Percentiles rank a stretch among this genome's conserved stretches.
These are phyloP conservation scores for Yasuhikotakia modesta DNA, from an alignment of 2,797 vertebrate species.

Conservation along the genomic window DNA sequence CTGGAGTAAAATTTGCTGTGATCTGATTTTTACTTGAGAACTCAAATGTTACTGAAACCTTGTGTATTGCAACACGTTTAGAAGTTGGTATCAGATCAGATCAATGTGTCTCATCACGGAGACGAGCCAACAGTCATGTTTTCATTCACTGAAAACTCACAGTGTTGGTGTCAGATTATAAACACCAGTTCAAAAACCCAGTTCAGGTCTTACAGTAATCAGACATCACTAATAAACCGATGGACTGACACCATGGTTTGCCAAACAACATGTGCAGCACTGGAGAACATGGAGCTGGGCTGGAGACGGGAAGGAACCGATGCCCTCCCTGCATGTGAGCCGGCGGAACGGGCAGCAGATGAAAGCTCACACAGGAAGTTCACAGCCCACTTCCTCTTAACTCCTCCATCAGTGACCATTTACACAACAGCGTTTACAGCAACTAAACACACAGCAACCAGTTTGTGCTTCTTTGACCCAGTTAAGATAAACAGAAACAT, in stretches of 20 bases:
- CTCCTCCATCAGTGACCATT: slow-evolving; percentile 61
- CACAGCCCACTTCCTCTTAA: slow-evolving; percentile 74
- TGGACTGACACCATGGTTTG: too few relatives aligned
- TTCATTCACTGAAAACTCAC: too few relatives aligned
- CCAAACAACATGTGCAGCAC: too few relatives aligned
- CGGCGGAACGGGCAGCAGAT: slow-evolving; percentile 55
- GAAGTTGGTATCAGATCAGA: neutral
- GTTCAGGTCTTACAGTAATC: too few relatives aligned
- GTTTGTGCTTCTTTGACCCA: neutral
- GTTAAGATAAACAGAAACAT: neutral
- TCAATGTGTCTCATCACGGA: neutral
- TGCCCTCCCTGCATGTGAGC: slow-evolving; percentile 48
- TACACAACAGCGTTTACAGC: neutral
- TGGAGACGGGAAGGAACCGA: slow-evolving; percentile 62
- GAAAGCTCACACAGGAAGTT: slow-evolving; percentile 62
- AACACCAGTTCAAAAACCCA: too few relatives aligned
- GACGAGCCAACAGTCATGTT: neutral
- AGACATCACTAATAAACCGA: too few relatives aligned
- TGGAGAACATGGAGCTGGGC: neutral
- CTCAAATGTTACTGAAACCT: too few relatives aligned
- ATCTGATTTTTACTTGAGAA: neutral
- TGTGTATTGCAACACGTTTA: too few relatives aligned
- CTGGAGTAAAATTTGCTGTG: neutral
- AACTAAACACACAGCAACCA: neutral
- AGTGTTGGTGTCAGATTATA: too few relatives aligned